Base-by-base conservation (phyloP, 2,888 invertebrate species). In the Pedicia rivosa region DNA sequence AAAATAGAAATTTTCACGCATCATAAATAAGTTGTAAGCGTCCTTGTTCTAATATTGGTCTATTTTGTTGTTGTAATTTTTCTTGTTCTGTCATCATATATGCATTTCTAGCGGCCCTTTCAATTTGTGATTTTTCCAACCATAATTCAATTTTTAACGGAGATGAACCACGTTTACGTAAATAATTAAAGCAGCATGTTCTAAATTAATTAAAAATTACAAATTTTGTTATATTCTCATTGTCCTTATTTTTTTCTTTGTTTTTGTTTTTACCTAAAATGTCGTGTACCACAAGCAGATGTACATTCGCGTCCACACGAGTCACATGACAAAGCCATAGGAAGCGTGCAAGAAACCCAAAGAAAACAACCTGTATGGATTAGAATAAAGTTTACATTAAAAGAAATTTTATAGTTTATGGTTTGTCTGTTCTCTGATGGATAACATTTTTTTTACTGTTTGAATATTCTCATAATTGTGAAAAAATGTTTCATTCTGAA, bases 111-210 rank as follows among this genome's bases (percentile, higher is more conserved):
- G 47, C 53, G 8, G 54, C 48, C 15, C 24, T 19, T 29, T 36
- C 36, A 20, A 36, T 36, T 29, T 36, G 36, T 24, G 61, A 62
- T 36, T 53, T 56, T 7, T 51, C 53, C 3, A 64, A 64, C 3
- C 59, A 61, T 14, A 58, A 56, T 20, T 64, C 66, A 22, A 62
- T 59, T 9, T 57, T 58, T 24, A 66, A 25, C 17, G 48, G 44
- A 13, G 44, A 53, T 29, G 57, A 57, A n/a, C n/a, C n/a, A 38
- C 72, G 57, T 47, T 76, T 75, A 43, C 68, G 67, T 46, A 75
- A 57, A 50, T 74, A 76, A 54, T 77, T 76, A 53, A 72, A 74
- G 48, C 76, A 77, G 46, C 75, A 76, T 9, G 73, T 70, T 26
- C 74, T 66, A 22, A 9, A 40, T 16, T 6, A 20, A 20, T 20